Evolutionary conservation across 2,113 vertebrate genomes (phyloP).

Genomic region (Camelus bactrianus): DNA sequence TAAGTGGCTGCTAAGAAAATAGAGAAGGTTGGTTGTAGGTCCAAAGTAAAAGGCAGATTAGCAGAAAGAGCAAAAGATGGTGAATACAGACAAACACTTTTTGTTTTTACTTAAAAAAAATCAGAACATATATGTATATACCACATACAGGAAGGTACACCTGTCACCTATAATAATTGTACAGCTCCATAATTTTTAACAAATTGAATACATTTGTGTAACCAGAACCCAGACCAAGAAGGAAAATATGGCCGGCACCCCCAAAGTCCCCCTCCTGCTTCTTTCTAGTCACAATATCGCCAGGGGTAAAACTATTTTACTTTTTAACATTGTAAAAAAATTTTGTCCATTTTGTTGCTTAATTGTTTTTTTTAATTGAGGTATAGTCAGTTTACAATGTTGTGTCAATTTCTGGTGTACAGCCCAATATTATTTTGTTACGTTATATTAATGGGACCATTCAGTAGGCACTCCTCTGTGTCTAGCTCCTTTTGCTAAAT

Average conservation of each 20-base stretch:
- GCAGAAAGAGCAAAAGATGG: background rate
- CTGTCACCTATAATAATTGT: background rate
- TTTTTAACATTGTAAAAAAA: background rate
- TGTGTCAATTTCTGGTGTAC: too few species aligned
- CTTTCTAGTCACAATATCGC: background rate
- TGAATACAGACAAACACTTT: background rate
- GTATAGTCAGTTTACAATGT: too few species aligned
- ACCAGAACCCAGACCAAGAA: background rate
- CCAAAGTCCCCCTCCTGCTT: background rate
- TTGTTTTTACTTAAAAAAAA: background rate
- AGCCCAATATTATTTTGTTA: background rate
- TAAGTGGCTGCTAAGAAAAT: background rate
- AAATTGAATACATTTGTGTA: background rate
- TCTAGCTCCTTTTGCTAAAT: background rate
- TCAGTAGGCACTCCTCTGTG: background rate
- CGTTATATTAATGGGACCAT: background rate
- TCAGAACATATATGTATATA: background rate
- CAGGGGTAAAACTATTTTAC: background rate
- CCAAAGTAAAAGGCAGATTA: background rate
- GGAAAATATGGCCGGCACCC: background rate
- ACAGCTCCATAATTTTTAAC: background rate
- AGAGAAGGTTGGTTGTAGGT: background rate
- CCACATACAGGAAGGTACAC: background rate
- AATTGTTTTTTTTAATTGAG: too few species aligned
- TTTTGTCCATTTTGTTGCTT: background rate